Evolutionary conservation across 2,113 vertebrate genomes (phyloP).

Genomic region (Grantiella picta): DNA sequence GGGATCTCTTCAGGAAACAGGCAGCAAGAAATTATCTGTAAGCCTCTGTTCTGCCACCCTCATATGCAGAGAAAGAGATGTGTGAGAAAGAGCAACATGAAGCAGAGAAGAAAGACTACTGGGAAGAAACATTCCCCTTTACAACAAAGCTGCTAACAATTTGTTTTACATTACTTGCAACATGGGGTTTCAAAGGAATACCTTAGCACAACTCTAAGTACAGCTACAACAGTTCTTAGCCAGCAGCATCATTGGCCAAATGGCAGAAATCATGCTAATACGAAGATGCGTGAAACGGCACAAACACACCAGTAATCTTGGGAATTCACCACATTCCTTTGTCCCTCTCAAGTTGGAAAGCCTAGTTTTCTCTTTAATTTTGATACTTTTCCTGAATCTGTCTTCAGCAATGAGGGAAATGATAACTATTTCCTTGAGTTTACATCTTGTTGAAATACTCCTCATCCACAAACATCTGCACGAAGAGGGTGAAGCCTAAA

Average conservation of each 20-base stretch:
- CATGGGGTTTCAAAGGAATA: not conserved
- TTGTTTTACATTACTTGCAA: not conserved
- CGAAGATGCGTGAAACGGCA: not conserved
- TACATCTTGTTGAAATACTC: not conserved
- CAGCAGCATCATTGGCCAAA: not conserved
- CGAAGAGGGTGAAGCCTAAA: not conserved
- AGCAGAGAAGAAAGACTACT: not conserved
- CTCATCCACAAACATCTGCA: not conserved
- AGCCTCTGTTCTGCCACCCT: not conserved
- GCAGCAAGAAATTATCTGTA: not conserved
- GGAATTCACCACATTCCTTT: not conserved
- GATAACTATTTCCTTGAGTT: not conserved
- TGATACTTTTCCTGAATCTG: not conserved
- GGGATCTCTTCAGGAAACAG: constrained; percentile 2
- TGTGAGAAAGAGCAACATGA: not conserved
- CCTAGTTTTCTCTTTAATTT: not conserved
- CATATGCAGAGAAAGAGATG: not conserved
- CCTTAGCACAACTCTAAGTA: not conserved
- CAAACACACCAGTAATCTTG: not conserved
- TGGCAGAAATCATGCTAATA: not conserved
- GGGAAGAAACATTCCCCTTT: not conserved
- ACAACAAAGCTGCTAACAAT: constrained; percentile 12
- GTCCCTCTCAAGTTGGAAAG: not conserved
- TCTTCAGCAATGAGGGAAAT: not conserved
- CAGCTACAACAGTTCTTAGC: not conserved